Base-by-base conservation (phyloP, 1,140 invertebrate genomes). In the Apis florea region DNA sequence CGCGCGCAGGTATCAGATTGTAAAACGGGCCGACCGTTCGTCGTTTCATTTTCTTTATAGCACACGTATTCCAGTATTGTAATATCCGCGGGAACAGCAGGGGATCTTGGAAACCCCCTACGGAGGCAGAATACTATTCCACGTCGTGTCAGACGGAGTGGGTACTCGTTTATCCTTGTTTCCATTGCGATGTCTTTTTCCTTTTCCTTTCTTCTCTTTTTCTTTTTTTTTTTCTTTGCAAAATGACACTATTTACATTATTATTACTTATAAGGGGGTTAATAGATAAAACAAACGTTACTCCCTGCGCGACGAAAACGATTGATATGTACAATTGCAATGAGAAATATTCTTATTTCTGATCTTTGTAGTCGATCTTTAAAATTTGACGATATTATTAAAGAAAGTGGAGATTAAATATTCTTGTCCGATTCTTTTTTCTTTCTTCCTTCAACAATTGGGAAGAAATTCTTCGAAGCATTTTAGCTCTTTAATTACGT, bases 41-140 rank as follows among this genome's bases (percentile, higher is more conserved):
- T 70, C 54, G 76, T 78, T 70, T 78, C 76, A 78, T 78, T 78
- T 78, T 78, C 66, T 78, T 78, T 78, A 78, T 78, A 26, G 76
- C 54, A 26, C 54, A 21, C 76, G 51, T 78, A 78, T 70, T 51
- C 40, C 66, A 21, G 40, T 31, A 51, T 59, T 78, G 66, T 78
- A 78, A 78, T 78, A 78, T 69, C 66, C 11, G 19, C 40, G 53
- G 66, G 15, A 70, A 49, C 66, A 21, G 40, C 53, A 8, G 15
- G 51, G 54, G 47, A 51, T 56, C 40, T 19, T 17, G 31, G 31
- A n/a, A 19, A 40, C 53, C 63, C 21, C 21, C 40, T 19, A 21
- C 4, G n/a, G 40, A 31, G 40, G 10, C n/a, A 4, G 21, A 26
- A 53, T 10, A 11, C 53, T 17, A 21, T 1, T 26, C 26, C 3